Conservation (phyloP, 2,888 invertebrate species). For the Chymomyza amoena region DNA sequence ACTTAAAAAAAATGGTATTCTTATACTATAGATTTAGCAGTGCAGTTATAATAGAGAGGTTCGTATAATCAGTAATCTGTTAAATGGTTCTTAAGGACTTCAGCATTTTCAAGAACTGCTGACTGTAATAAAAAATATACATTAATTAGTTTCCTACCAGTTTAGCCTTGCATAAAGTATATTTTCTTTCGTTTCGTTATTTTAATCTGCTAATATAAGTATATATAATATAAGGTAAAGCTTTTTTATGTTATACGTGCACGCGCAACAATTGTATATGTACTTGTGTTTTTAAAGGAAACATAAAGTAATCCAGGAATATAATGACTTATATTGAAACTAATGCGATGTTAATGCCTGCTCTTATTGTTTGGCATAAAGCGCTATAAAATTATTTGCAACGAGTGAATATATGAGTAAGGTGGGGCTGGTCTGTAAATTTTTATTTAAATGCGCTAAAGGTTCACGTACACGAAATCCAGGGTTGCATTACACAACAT, state of each 20-base stretch:
- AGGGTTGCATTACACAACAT: constrained; percentile 77
- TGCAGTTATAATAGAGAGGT: too few species aligned
- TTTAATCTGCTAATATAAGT: too few species aligned
- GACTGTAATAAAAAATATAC: too few species aligned
- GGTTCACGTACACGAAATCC: constrained; percentile 76
- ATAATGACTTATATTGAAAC: background rate
- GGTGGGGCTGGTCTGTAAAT: constrained; percentile 39
- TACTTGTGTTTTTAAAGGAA: background rate
- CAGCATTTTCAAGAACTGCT: too few species aligned
- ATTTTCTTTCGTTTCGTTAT: too few species aligned
- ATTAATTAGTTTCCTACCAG: too few species aligned
- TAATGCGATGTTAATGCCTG: background rate
- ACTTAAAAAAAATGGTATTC: too few species aligned
- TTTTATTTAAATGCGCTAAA: constrained; percentile 70
- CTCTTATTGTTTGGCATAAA: background rate
- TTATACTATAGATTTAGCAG: too few species aligned
- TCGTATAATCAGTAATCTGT: too few species aligned
- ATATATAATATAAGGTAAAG: background rate
- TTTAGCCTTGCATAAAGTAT: too few species aligned
- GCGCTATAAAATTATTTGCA: constrained; percentile 4
- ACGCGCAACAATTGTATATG: background rate
- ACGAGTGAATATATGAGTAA: constrained; percentile 17
- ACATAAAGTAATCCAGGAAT: background rate
- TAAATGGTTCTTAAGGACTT: too few species aligned
- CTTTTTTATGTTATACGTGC: background rate